Evolutionary conservation across 1,140 invertebrate species (phyloP), one percentile per base, ranked within the genome.

Genomic region (Neodiprion pinetum): DNA sequence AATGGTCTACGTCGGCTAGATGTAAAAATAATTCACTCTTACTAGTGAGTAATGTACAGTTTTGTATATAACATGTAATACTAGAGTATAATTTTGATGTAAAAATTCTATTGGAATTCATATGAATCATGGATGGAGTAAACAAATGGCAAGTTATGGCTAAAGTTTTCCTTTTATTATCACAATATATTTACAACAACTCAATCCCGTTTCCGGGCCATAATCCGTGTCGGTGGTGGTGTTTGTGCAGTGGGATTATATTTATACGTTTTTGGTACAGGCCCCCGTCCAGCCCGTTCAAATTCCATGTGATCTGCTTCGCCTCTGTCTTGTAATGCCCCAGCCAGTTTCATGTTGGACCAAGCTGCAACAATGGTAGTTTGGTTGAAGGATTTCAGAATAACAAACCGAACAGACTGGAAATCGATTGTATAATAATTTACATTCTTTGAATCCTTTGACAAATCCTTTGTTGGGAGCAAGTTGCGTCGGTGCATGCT

Each of bases 231-330:
- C 49, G 74, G 10, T 21, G 50, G 65, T 67, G 72, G n/a, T 50
- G 8, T 5, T 65, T 84, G 77, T 83, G 92, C 92, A 67, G 95
- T 96, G 28, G 96, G 97, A 88, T 98, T 93, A 84, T 92, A 93
- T 86, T 95, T 94, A 82, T 92, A 98, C 0, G 97, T 98, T 86
- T 96, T 97, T 23, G 93, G 89, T 67, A 98, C 79, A 0, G 97
- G 94, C 3, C 95, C 96, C 84, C 92, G 92, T 48, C 96, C 97
- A 10, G 96, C 96, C 85, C 92, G 91, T 76, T 92, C 91, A 83
- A 98, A 98, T 70, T 92, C 91, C 71, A 95, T 89, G 79, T 93
- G 91, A 86, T 98, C 96, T 69, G 95, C 86, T 76, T 91, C 87
- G 79, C 93, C 89, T 74, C 96, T 91, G 67, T 96, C 93, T 79